phyloP scores from a whole-genome alignment of 2,888 invertebrate genomes.

The Drosophila limbata region DNA sequence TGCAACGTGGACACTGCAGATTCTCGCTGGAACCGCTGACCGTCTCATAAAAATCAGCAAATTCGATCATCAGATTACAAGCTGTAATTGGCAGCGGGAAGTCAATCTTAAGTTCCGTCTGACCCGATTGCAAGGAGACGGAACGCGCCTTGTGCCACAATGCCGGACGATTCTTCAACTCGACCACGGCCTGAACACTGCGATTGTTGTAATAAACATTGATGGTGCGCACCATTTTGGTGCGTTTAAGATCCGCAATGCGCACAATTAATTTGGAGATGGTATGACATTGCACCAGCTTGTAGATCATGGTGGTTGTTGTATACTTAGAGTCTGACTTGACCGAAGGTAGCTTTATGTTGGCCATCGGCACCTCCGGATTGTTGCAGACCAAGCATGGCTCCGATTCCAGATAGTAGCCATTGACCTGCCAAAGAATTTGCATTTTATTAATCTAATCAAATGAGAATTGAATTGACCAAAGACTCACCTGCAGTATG shows the following conservation, averaged over 20 bases:
- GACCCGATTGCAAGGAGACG: slow-evolving; percentile 94
- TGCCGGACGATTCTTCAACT: slow-evolving; percentile 97
- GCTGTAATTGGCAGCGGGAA: slow-evolving; percentile 98
- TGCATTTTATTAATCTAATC: background rate
- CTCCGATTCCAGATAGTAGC: slow-evolving; percentile 98
- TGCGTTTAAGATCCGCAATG: slow-evolving; percentile 97
- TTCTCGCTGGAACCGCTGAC: slow-evolving; percentile 95
- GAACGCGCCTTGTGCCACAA: slow-evolving; percentile 99
- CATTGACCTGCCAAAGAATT: slow-evolving; percentile 93
- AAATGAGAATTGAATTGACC: background rate
- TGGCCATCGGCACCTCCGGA: slow-evolving; percentile 96
- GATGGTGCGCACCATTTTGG: slow-evolving; percentile 98
- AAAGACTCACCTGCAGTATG: slow-evolving; percentile 92
- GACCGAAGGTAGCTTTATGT: slow-evolving; percentile 96
- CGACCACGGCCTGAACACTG: slow-evolving; percentile 97
- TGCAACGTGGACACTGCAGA: slow-evolving; percentile 97
- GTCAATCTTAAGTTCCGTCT: slow-evolving; percentile 98
- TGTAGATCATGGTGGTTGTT: slow-evolving; percentile 98
- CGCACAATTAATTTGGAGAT: slow-evolving; percentile 97
- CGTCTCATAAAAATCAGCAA: slow-evolving; percentile 98
- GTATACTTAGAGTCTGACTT: slow-evolving; percentile 99
- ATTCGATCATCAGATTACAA: slow-evolving; percentile 99
- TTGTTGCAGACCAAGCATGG: slow-evolving; percentile 99
- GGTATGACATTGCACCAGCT: slow-evolving; percentile 97
- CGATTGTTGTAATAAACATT: slow-evolving; percentile 99